These are phyloP conservation scores for Conger conger DNA, from an alignment of 2,113 vertebrate genomes.

Conservation along the genomic window DNA sequence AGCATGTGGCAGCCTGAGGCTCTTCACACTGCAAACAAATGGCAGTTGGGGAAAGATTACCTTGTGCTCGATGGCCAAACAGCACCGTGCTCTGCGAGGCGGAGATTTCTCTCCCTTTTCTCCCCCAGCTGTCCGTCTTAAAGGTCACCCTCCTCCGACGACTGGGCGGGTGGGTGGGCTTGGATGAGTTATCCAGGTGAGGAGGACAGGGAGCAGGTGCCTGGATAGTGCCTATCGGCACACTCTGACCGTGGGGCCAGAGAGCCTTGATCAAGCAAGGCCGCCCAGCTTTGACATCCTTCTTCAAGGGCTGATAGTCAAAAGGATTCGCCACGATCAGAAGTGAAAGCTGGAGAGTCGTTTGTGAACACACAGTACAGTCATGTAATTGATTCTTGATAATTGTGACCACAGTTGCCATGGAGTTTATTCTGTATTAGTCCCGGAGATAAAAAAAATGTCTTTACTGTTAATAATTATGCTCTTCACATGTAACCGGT, in stretches of 20 bases:
- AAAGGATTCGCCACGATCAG: not conserved
- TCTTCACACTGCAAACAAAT: slow-evolving; percentile 49
- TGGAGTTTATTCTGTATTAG: not conserved
- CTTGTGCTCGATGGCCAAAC: slow-evolving; percentile 47
- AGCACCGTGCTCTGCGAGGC: not conserved
- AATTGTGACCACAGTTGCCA: not conserved
- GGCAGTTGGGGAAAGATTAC: slow-evolving; percentile 77
- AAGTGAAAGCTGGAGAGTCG: not conserved
- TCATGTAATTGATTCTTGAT: not conserved
- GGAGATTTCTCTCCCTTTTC: not conserved
- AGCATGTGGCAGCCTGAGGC: slow-evolving; percentile 57
- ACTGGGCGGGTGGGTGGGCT: not conserved
- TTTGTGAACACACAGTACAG: not conserved
- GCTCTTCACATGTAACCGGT: not conserved
- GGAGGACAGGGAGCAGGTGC: not conserved
- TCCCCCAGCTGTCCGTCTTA: not conserved
- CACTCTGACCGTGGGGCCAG: not conserved
- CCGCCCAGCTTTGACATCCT: not conserved
- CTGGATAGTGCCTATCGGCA: not conserved
- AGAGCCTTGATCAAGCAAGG: not conserved
- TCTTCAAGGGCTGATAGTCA: not conserved
- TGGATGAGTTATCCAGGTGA: not conserved
- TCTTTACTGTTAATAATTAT: not conserved
- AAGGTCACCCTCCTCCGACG: slow-evolving; percentile 3
- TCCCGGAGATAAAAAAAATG: not conserved